Evolutionary conservation across 2,797 vertebrate genomes (phyloP).

Genomic region (Hypotaenidia philippensis): DNA sequence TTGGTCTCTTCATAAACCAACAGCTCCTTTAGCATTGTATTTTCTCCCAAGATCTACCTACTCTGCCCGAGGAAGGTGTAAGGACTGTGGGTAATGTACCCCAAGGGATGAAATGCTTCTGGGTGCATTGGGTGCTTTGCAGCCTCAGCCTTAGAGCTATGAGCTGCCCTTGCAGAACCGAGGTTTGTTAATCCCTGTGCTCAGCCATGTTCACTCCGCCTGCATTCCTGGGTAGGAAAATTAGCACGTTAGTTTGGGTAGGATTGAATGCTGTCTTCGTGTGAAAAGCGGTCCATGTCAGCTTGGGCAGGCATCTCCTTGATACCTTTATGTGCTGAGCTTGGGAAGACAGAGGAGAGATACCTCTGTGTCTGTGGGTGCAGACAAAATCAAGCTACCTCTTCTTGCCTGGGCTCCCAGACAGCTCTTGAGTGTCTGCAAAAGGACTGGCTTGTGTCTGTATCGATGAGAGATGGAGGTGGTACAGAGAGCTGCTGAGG

Average conservation of each 20-base stretch:
- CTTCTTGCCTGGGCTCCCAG: background rate
- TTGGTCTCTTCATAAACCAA: conserved; percentile 32
- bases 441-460: background rate
- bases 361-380: background rate
- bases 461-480: background rate
- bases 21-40: background rate
- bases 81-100: background rate
- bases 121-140: background rate
- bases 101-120: background rate
- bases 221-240: conserved; percentile 19
- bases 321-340: background rate
- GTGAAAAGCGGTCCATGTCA: background rate
- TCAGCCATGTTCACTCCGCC: background rate
- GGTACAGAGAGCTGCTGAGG: background rate
- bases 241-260: background rate
- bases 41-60: conserved; percentile 31
- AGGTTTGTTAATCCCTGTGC: conserved; percentile 8
- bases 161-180: conserved; percentile 25
- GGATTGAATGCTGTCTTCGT: background rate
- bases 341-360: conserved; percentile 3
- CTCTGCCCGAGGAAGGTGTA: background rate
- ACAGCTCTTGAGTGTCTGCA: background rate
- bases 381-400: background rate
- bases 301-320: background rate
- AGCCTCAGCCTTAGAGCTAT: background rate